Evolutionary conservation across 2,888 invertebrate genomes (phyloP).

Genomic region (Yponomeuta cagnagella): DNA sequence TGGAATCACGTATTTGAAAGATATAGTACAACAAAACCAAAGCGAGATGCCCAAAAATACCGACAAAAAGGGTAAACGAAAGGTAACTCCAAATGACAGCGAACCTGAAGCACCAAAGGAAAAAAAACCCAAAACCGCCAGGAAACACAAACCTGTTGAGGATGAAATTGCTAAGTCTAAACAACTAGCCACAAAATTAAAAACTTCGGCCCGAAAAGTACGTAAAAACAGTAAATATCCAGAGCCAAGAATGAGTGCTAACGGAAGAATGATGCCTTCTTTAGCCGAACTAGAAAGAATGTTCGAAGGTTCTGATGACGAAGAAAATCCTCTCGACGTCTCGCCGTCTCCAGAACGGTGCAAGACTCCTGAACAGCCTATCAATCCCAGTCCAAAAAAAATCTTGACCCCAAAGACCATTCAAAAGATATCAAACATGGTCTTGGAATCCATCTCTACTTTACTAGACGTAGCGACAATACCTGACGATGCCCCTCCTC

Average conservation of each 20-base stretch:
- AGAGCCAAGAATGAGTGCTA: constrained; percentile 26
- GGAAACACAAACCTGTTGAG: not conserved
- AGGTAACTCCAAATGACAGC: not conserved
- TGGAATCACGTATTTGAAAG: too few relatives aligned
- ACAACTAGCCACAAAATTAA: constrained; percentile 22
- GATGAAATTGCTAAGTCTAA: constrained; percentile 24
- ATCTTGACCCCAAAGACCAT: constrained; percentile 21
- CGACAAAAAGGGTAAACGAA: not conserved
- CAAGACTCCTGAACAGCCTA: constrained; percentile 17
- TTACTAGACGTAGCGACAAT: constrained; percentile 20
- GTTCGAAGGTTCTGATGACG: constrained; percentile 30
- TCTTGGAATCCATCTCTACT: constrained; percentile 24
- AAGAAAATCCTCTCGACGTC: not conserved
- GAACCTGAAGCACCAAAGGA: not conserved
- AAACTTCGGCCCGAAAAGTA: not conserved
- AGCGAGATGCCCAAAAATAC: not conserved
- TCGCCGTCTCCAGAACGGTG: constrained; percentile 10
- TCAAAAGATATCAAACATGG: constrained; percentile 23
- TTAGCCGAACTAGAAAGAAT: constrained; percentile 36
- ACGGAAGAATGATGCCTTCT: constrained; percentile 37
- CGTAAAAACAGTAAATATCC: not conserved
- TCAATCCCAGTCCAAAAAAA: constrained; percentile 12
- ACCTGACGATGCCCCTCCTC: constrained; percentile 22
- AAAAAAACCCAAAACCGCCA: constrained; percentile 17
- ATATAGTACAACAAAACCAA: not conserved